phyloP scores from a whole-genome alignment of 1,140 invertebrate species.

The Drosophila repletoides region DNA sequence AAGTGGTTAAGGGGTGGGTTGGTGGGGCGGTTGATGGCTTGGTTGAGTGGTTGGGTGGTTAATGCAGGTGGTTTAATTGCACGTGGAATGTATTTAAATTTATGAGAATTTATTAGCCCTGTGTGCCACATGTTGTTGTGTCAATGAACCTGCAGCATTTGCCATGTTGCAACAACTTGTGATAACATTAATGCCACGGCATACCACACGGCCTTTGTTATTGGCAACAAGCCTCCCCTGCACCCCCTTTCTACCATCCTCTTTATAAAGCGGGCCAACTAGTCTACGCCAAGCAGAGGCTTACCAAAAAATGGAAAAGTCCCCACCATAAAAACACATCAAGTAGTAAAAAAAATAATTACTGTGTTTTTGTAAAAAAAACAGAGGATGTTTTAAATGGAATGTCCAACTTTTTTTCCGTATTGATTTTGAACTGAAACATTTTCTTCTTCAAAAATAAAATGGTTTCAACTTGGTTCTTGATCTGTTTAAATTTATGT shows the following conservation, averaged over 20 bases:
- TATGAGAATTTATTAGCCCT: slow-evolving; percentile 66
- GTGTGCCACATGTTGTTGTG: slow-evolving; percentile 14
- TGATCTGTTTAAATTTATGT: too few species aligned
- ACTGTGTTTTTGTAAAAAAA: too few species aligned
- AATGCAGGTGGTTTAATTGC: not conserved
- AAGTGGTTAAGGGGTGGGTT: not conserved
- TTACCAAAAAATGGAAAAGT: too few species aligned
- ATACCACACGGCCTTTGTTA: slow-evolving; percentile 32
- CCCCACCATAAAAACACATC: too few species aligned
- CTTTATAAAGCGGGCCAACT: not conserved
- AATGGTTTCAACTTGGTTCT: too few species aligned
- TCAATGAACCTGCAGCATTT: slow-evolving; percentile 42
- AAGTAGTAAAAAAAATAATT: too few species aligned
- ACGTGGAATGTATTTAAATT: slow-evolving; percentile 3
- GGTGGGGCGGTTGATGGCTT: not conserved
- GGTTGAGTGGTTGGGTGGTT: not conserved
- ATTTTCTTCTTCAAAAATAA: too few species aligned
- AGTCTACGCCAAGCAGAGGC: too few species aligned
- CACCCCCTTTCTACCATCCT: not conserved
- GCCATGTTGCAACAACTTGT: slow-evolving; percentile 22
- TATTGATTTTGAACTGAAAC: too few species aligned
- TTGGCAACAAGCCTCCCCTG: not conserved
- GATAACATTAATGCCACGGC: slow-evolving; percentile 37
- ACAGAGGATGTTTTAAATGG: too few species aligned
- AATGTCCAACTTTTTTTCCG: too few species aligned